Evolutionary conservation across 2,113 vertebrate species (phyloP).

Genomic region (Cervus canadensis): DNA sequence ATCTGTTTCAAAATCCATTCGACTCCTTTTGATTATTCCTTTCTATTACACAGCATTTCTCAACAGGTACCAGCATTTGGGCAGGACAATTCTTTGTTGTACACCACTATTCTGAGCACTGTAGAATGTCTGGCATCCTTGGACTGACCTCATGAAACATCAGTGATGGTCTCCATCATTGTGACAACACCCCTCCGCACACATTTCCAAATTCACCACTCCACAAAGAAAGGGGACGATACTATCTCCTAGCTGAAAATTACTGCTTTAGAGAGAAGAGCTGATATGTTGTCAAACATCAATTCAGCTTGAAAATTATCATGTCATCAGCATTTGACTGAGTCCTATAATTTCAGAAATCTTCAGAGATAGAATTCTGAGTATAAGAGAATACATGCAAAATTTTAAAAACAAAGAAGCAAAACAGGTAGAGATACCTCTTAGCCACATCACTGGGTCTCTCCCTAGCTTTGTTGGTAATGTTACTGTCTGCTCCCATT

Average conservation of each 20-base stretch:
- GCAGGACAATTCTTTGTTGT: neutral
- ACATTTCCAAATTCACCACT: neutral
- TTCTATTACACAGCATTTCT: slow-evolving; percentile 23
- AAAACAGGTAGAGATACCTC: slow-evolving; percentile 76
- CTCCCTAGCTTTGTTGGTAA: slow-evolving; percentile 82
- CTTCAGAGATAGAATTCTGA: neutral
- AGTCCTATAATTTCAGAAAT: slow-evolving; percentile 5
- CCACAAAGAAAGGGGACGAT: neutral
- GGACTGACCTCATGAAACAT: neutral
- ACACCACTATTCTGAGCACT: neutral
- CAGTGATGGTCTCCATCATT: neutral
- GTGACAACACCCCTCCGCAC: neutral
- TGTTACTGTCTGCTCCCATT: slow-evolving; percentile 82
- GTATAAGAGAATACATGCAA: neutral
- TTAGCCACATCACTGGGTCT: slow-evolving; percentile 84
- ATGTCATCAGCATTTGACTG: neutral
- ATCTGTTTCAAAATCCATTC: neutral
- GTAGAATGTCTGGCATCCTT: neutral
- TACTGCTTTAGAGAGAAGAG: neutral
- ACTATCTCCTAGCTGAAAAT: neutral
- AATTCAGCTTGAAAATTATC: neutral
- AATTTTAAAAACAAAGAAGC: neutral
- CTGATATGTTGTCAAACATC: neutral
- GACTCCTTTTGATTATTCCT: neutral
- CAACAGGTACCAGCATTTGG: neutral